Evolutionary conservation across 2,797 vertebrate genomes (phyloP).

Genomic region (Danio aesculapii): DNA sequence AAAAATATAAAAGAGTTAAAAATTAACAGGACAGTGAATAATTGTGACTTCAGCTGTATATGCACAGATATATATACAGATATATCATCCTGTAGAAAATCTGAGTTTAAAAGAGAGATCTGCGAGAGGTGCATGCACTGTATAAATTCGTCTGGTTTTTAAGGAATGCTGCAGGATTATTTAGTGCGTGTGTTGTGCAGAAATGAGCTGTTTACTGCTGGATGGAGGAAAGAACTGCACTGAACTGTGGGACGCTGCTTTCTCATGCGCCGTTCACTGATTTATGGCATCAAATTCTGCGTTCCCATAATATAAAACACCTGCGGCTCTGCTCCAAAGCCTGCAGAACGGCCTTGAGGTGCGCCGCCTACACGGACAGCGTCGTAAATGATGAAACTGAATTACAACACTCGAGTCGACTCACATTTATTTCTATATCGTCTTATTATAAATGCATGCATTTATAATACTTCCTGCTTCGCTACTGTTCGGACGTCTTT

Average conservation of each 20-base stretch:
- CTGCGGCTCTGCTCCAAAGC: background rate
- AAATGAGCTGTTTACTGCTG: background rate
- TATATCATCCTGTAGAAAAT: too few relatives aligned
- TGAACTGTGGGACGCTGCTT: background rate
- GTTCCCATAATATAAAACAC: background rate
- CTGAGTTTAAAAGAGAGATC: too few relatives aligned
- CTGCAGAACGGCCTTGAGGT: background rate
- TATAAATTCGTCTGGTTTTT: background rate
- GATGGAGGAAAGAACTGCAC: background rate
- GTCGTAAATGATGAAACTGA: background rate
- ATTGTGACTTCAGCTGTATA: too few relatives aligned
- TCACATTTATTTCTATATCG: too few relatives aligned
- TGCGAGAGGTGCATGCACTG: too few relatives aligned
- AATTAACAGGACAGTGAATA: too few relatives aligned
- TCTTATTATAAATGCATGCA: too few relatives aligned
- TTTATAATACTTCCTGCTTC: too few relatives aligned
- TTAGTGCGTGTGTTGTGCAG: background rate
- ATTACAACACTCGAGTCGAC: too few relatives aligned
- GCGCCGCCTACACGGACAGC: background rate
- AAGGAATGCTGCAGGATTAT: conserved; percentile 6
- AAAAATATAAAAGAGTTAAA: too few relatives aligned
- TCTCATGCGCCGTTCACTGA: background rate
- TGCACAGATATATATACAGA: too few relatives aligned
- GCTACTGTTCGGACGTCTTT: too few relatives aligned
- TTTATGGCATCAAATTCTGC: conserved; percentile 8